Evolutionary conservation across 2,888 invertebrate genomes (phyloP).

Genomic region (Therioaphis trifolii): DNA sequence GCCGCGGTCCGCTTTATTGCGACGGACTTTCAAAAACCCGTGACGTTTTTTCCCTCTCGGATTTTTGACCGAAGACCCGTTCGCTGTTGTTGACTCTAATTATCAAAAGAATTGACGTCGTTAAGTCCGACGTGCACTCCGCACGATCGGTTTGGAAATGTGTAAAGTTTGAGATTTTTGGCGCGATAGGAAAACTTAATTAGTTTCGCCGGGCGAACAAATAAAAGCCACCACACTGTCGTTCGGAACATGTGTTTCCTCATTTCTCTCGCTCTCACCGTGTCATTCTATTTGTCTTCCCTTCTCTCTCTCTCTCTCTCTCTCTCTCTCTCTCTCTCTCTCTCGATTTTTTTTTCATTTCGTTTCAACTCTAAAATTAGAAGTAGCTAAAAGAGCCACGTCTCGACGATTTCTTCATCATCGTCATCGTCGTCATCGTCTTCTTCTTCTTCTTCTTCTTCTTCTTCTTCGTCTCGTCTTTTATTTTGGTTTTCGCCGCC

Average conservation of each 20-base stretch:
- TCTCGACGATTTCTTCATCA: too few species aligned
- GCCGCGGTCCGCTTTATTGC: too few species aligned
- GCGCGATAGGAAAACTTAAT: constrained; percentile 59
- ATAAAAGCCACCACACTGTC: constrained; percentile 42
- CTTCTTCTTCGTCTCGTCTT: too few species aligned
- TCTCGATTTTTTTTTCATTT: constrained; percentile 13
- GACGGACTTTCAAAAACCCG: too few species aligned
- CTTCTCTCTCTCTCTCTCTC: too few species aligned
- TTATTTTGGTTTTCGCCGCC: not conserved
- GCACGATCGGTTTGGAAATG: constrained; percentile 38
- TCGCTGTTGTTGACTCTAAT: not conserved
- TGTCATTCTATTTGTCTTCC: too few species aligned
- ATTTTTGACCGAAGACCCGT: not conserved
- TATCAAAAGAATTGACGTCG: not conserved
- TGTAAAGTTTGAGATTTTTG: constrained; percentile 57
- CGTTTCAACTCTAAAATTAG: constrained; percentile 19
- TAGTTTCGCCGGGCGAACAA: constrained; percentile 46
- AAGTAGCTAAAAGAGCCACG: too few species aligned
- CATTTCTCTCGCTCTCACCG: not conserved
- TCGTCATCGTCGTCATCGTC: too few species aligned
- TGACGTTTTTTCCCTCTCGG: not conserved
- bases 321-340: too few species aligned
- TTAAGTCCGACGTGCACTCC: not conserved
- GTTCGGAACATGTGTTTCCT: constrained; percentile 49
- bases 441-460: too few species aligned